phyloP scores from a whole-genome alignment of 2,888 invertebrate genomes.

The Gerris lacustris region DNA sequence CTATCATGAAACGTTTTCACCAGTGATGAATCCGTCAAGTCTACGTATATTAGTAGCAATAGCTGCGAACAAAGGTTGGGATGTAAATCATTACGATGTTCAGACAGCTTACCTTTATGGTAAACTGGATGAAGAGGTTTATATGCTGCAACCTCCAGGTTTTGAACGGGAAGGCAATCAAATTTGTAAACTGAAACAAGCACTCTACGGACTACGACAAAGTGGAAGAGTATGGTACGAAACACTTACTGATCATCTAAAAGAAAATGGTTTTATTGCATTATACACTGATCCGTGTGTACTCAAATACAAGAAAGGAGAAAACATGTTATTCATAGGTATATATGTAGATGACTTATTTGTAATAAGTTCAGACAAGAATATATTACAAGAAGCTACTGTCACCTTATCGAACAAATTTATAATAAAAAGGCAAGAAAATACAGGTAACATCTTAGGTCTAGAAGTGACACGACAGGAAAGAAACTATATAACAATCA shows the following conservation, averaged over 20 bases:
- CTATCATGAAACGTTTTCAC: conserved; percentile 33
- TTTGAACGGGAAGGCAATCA: conserved; percentile 20
- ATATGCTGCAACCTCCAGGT: conserved; percentile 27
- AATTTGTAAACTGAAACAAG: conserved; percentile 26
- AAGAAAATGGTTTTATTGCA: background rate
- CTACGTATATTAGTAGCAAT: conserved; percentile 26
- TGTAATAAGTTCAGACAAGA: background rate
- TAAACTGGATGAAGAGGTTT: conserved; percentile 26
- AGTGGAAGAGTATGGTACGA: too few relatives aligned
- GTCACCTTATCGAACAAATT: conserved; percentile 22
- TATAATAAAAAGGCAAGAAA: conserved; percentile 22
- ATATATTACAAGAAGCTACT: conserved; percentile 13
- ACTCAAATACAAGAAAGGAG: too few relatives aligned
- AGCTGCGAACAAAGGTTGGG: conserved; percentile 15
- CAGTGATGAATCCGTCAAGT: conserved; percentile 28
- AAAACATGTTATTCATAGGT: too few relatives aligned
- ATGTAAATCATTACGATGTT: conserved; percentile 26
- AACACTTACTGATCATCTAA: background rate
- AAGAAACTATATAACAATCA: background rate
- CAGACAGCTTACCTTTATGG: conserved; percentile 32
- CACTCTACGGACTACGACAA: conserved; percentile 28
- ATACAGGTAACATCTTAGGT: conserved; percentile 10
- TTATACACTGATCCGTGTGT: conserved; percentile 6
- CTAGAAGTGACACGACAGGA: too few relatives aligned
- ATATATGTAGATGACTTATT: conserved; percentile 27